These are phyloP conservation scores for Heterotilapia buettikoferi DNA, from an alignment of 2,113 vertebrate species.

Conservation along the genomic window DNA sequence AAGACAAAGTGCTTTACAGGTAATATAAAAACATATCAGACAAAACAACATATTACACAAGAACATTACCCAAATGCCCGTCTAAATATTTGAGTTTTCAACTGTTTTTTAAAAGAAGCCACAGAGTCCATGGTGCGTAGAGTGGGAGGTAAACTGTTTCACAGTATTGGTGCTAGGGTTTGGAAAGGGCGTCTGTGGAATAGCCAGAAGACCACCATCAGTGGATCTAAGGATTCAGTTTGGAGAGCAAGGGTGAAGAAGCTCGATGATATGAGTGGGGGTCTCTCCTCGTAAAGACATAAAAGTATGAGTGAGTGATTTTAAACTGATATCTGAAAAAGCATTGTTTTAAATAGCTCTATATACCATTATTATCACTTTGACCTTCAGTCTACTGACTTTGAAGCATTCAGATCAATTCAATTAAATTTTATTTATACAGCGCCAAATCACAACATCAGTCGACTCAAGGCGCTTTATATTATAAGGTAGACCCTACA, in stretches of 20 bases:
- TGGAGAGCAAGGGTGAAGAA: background rate
- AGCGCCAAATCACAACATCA: background rate
- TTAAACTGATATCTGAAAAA: background rate
- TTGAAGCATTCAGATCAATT: background rate
- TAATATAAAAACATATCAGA: background rate
- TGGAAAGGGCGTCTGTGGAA: background rate
- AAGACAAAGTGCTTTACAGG: background rate
- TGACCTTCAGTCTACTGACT: background rate
- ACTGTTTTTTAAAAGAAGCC: background rate
- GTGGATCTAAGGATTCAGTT: background rate
- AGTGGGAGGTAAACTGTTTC: background rate
- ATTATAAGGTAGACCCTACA: fast-evolving
- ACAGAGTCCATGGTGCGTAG: background rate
- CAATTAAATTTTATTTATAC: fast-evolving
- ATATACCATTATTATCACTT: background rate
- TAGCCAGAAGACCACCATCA: background rate
- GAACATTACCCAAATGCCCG: background rate
- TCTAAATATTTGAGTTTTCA: background rate
- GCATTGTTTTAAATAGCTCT: background rate
- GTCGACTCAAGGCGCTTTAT: background rate
- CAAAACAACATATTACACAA: background rate
- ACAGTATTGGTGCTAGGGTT: background rate
- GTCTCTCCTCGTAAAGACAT: background rate
- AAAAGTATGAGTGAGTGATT: background rate
- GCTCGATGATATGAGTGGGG: background rate